These are phyloP conservation scores for Keiferia lycopersicella DNA, from an alignment of 2,888 invertebrate species.

Conservation along the genomic window DNA sequence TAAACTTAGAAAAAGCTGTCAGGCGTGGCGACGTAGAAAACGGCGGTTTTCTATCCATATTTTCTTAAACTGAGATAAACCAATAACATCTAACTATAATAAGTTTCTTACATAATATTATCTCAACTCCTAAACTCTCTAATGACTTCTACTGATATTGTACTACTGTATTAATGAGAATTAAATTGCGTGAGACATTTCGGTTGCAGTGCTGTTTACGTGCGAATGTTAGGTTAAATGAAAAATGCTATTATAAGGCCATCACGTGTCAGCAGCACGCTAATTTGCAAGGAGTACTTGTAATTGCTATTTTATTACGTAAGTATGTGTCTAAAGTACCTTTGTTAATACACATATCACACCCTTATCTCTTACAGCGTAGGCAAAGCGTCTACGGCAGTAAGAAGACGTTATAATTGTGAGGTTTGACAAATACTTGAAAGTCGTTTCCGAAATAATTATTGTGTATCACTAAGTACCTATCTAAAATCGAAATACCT, in stretches of 20 bases:
- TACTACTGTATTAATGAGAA: constrained; percentile 24
- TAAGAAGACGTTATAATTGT: too few relatives aligned
- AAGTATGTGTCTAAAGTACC: constrained; percentile 31
- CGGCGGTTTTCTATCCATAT: too few relatives aligned
- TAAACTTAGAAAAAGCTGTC: too few relatives aligned
- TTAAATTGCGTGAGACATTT: constrained; percentile 37
- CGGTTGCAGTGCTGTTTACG: constrained; percentile 37
- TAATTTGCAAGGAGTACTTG: constrained; percentile 37
- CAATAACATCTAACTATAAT: neutral
- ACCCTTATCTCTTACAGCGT: too few relatives aligned
- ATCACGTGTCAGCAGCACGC: constrained; percentile 34
- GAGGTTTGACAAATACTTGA: too few relatives aligned
- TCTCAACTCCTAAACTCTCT: neutral
- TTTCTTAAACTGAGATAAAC: too few relatives aligned
- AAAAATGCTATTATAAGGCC: constrained; percentile 30
- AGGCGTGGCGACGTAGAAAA: too few relatives aligned
- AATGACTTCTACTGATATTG: neutral
- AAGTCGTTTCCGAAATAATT: too few relatives aligned
- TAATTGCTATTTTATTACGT: constrained; percentile 37
- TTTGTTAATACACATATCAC: too few relatives aligned
- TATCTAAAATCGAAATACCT: constrained; percentile 34
- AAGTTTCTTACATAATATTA: neutral
- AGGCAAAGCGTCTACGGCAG: too few relatives aligned
- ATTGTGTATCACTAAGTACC: too few relatives aligned
- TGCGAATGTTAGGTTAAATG: constrained; percentile 34